Conservation (phyloP, 2,797 vertebrate species). For the Chiroxiphia lanceolata region DNA sequence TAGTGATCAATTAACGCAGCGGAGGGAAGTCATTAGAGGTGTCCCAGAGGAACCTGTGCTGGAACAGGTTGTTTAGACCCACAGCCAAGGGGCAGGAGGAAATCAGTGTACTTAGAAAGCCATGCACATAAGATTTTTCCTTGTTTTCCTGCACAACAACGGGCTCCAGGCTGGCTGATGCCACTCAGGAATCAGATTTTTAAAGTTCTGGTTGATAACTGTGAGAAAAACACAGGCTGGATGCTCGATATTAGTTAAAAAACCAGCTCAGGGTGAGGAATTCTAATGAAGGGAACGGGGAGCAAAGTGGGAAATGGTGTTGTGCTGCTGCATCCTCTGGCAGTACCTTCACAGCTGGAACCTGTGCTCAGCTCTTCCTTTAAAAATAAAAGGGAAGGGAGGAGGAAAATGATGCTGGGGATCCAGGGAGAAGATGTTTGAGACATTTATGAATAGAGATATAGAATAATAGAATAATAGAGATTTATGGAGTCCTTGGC, state of each 20-base stretch:
- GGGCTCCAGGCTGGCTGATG: neutral
- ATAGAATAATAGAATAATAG: too few species aligned
- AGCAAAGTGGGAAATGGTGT: neutral
- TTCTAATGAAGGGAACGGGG: neutral
- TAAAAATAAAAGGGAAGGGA: neutral
- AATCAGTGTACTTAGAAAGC: accelerated
- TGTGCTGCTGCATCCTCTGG: neutral
- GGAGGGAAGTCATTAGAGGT: neutral
- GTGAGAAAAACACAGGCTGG: neutral
- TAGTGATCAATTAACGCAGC: neutral
- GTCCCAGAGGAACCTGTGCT: neutral
- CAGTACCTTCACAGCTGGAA: neutral
- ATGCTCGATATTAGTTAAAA: neutral
- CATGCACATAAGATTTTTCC: neutral
- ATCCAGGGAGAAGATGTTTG: neutral
- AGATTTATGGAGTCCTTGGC: neutral
- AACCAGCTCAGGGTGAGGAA: neutral
- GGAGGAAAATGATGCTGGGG: neutral
- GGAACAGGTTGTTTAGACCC: neutral
- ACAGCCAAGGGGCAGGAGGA: neutral
- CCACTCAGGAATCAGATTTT: neutral
- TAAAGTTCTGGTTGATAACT: neutral
- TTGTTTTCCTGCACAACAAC: neutral
- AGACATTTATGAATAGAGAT: neutral
- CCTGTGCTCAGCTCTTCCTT: neutral